Base-by-base conservation (phyloP, 2,888 invertebrate genomes). In the Leucania comma region DNA sequence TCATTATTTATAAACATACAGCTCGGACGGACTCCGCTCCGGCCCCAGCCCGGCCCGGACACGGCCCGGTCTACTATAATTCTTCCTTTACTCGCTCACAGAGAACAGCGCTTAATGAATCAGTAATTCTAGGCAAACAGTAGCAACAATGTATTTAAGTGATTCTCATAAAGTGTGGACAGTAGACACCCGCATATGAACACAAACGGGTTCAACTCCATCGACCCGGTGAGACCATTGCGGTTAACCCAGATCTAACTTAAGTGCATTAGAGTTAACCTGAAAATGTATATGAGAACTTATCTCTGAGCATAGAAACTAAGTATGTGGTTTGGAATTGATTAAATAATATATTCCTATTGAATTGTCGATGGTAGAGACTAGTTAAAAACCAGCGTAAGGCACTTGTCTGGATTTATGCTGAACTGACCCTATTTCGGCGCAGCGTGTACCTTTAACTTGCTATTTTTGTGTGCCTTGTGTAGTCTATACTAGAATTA, bases 181-280 rank as follows among this genome's bases (percentile, higher is more conserved):
- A 72, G 62, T 51, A 68, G 69, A 66, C 24, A 60, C 76, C 80
- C 69, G 78, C 61, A 69, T 48, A 2, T 75, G 26, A 32, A 64
- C 60, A 56, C 51, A 69, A 80, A 75, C 80, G 65, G 65, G 80
- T 75, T 80, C 77, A 75, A 80, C 68, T 60, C 35, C 54, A 68
- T 75, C 77, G 78, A 80, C 78, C 80, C 50, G 62, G 32, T 56
- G 66, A 65, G 58, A 70, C 56, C 65, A 64, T 56, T 80, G 80
- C 56, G 80, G 80, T 80, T 80, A 78, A 80, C 78, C 80, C 48
- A 75, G 69, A 58, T 65, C 35, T n/a, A 51, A 56, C 51, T 26
- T 51, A 75, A 78, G 32, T 62, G 61, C 26, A 78, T 75, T 72
- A n/a, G 24, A 63, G 35, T 60, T 51, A 66, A 73, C 57, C 46